Evolutionary conservation across 2,797 vertebrate genomes (phyloP).

Genomic region (Neoniphon sammara): DNA sequence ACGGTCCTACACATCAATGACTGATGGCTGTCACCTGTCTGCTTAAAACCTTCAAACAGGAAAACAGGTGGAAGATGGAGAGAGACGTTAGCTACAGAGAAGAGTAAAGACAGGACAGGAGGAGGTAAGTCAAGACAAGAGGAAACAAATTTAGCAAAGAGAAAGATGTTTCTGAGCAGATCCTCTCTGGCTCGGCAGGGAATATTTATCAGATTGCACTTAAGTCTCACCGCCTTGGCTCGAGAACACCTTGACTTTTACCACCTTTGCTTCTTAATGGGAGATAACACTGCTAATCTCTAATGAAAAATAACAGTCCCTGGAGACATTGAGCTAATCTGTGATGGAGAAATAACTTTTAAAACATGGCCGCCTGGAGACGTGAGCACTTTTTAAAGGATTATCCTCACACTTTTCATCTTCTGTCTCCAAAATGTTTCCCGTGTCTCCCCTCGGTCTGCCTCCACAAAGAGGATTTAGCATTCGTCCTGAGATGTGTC

Average conservation of each 20-base stretch:
- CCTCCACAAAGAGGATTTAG: conserved; percentile 40
- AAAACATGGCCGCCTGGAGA: conserved; percentile 47
- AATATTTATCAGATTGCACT: conserved; percentile 50
- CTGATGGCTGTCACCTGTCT: background rate
- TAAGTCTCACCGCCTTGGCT: conserved; percentile 6
- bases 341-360: conserved; percentile 52
- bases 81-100: background rate
- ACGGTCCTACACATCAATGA: background rate
- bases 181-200: conserved; percentile 11
- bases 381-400: conserved; percentile 33
- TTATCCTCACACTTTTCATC: conserved; percentile 27
- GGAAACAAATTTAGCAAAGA: background rate
- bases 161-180: conserved; percentile 23
- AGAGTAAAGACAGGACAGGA: background rate
- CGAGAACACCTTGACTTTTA: conserved; percentile 56
- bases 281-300: conserved; percentile 61
- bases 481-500: conserved; percentile 43
- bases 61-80: background rate
- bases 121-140: background rate
- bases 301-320: conserved; percentile 49
- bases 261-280: conserved; percentile 29
- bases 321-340: conserved; percentile 52
- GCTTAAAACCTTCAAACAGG: background rate
- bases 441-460: conserved; percentile 23
- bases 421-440: conserved; percentile 27